Conservation (phyloP, 2,888 invertebrate species). For the Ischnus inquisitorius region DNA sequence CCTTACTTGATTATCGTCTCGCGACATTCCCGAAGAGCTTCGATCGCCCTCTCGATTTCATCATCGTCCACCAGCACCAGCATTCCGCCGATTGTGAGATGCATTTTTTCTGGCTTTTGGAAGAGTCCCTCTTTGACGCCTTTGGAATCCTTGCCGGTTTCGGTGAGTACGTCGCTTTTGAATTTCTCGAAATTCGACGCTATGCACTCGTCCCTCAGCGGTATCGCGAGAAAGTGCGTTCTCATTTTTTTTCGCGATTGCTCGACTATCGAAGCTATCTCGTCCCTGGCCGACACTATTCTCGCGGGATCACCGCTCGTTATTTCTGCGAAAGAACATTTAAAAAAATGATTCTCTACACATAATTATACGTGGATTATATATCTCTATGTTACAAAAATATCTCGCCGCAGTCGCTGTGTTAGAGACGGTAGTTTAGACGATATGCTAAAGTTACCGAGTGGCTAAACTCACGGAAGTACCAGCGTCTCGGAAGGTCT, state of each 20-base stretch:
- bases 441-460: too few relatives aligned
- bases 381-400: too few relatives aligned
- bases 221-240: conserved; percentile 96
- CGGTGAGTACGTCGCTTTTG: conserved; percentile 85
- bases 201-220: conserved; percentile 88
- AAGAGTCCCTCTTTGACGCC: conserved; percentile 93
- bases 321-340: conserved; percentile 85
- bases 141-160: conserved; percentile 85
- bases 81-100: conserved; percentile 90
- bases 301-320: conserved; percentile 87
- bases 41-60: conserved; percentile 90
- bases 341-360: too few relatives aligned
- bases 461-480: too few relatives aligned
- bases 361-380: too few relatives aligned
- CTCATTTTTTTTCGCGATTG: conserved; percentile 90
- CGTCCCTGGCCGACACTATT: conserved; percentile 90
- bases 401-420: too few relatives aligned
- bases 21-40: conserved; percentile 89
- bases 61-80: conserved; percentile 92
- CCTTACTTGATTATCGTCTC: conserved; percentile 88
- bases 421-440: too few relatives aligned
- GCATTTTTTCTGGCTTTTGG: conserved; percentile 90
- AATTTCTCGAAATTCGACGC: conserved; percentile 89
- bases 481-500: too few relatives aligned
- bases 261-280: conserved; percentile 91